Base-by-base conservation (phyloP, 2,888 invertebrate genomes). In the Caprella mutica region DNA sequence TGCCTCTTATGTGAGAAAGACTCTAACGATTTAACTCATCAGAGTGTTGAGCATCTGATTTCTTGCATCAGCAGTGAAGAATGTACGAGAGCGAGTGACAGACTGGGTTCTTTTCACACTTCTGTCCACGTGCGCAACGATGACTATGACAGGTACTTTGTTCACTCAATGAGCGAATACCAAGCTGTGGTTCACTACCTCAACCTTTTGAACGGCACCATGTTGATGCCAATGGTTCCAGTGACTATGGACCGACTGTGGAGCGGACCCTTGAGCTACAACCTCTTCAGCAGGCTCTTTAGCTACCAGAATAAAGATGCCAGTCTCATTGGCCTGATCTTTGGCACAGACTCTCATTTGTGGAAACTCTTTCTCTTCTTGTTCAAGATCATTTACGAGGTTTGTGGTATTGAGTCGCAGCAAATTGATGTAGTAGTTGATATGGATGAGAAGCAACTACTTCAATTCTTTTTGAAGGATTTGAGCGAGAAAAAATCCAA, bases 201-300 rank as follows among this genome's bases (percentile, higher is more conserved):
- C 9, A 52, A 53, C 17, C 35, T 60, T 1, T 19, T 61, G 14
- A 64, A 64, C 33, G 42, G 56, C 52, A 42, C 61, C 17, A 24
- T 64, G 21, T 50, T 51, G 26, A 50, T 35, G 12, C 64, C 64
- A 1, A 60, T 58, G 35, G 56, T 56, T n/a, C 38, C 50, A n/a
- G 35, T 64, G 8, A 53, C 58, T 35, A 39, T 61, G 24, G 64
- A 64, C 12, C 27, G 38, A n/a, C 43, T 64, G 3, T 64, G 64
- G 64, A 60, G 60, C 23, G 64, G 64, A 3, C 60, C 64, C 4
- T 64, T 64, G 43, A 53, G 60, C 33, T 64, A 64, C 35, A 60
- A 60, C 19, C 26, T 64, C 17, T 61, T 52, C 44, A 27, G 5
- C 2, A 29, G 48, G 23, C 30, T 61, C 17, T 29, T 27, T 48